Evolutionary conservation across 2,888 invertebrate genomes (phyloP).

Genomic region (Epicampocera succincta): DNA sequence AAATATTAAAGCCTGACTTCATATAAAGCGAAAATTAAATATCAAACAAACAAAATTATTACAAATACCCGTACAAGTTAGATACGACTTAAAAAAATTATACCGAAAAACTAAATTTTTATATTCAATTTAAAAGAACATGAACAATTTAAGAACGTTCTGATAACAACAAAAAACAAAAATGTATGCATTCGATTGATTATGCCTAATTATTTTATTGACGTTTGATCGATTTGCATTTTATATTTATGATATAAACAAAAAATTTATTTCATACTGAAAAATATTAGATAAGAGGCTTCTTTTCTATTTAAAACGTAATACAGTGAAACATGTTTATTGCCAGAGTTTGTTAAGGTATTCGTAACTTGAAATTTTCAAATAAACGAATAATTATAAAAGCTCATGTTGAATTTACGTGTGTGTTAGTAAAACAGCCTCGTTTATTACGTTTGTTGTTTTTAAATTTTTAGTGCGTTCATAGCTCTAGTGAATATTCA

Average conservation of each 20-base stretch:
- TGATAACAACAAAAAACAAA: conserved; percentile 18
- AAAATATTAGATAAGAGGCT: conserved; percentile 14
- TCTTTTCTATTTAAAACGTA: neutral
- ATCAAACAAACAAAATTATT: neutral
- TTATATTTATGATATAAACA: conserved; percentile 49
- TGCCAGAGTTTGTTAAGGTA: too few species aligned
- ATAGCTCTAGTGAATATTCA: too few species aligned
- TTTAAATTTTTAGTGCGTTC: too few species aligned
- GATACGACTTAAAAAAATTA: too few species aligned
- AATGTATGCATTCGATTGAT: neutral
- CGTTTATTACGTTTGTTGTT: too few species aligned
- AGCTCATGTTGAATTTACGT: too few species aligned
- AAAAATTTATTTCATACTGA: conserved; percentile 16
- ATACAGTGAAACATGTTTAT: too few species aligned
- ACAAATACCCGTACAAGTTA: neutral
- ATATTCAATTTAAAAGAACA: neutral
- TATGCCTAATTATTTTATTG: conserved; percentile 59
- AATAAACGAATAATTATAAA: too few species aligned
- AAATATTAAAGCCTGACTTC: conserved; percentile 18
- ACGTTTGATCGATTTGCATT: conserved; percentile 69
- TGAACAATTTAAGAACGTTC: neutral
- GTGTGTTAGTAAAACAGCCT: too few species aligned
- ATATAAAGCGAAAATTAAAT: conserved; percentile 32
- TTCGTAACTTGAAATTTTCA: too few species aligned
- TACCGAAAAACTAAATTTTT: neutral